A percentile compares a stretch with the other conserved stretches of the same genome.
These are phyloP conservation scores for Ichneumoninae sp. DNA, from an alignment of 2,888 invertebrate genomes.

Conservation along the genomic window DNA sequence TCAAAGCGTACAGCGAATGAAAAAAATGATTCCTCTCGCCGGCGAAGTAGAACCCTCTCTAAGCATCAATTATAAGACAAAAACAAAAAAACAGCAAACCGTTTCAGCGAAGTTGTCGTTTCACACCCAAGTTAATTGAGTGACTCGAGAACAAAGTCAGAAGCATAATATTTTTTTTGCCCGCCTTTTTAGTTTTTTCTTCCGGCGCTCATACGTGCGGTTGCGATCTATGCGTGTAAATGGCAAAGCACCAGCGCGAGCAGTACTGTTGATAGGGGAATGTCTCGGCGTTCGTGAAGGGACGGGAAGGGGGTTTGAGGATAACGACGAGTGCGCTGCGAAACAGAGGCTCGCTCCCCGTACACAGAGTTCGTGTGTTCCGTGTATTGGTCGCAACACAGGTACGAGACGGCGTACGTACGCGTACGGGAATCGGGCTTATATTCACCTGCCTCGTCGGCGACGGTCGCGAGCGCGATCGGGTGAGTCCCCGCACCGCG, in stretches of 20 bases:
- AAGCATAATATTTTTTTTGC: conserved; percentile 6
- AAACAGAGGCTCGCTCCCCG: conserved; percentile 62
- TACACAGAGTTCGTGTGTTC: conserved; percentile 26
- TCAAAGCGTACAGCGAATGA: too few relatives aligned
- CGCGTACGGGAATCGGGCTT: conserved; percentile 70
- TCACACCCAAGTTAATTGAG: not conserved
- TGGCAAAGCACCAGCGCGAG: conserved; percentile 8
- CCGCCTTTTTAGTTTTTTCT: not conserved
- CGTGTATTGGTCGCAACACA: conserved; percentile 26
- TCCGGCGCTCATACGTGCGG: not conserved
- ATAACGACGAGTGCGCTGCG: conserved; percentile 31
- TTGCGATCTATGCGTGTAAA: conserved; percentile 12
- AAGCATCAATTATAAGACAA: not conserved
- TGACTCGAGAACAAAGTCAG: not conserved
- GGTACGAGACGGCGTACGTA: conserved; percentile 37
- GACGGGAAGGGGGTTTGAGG: conserved; percentile 1
- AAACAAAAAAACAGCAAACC: not conserved
- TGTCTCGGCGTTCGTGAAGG: conserved; percentile 17
- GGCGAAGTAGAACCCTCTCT: too few relatives aligned
- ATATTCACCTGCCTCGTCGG: conserved; percentile 82
- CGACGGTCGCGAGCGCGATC: conserved; percentile 69
- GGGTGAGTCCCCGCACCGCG: conserved; percentile 68
- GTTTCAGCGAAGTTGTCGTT: not conserved
- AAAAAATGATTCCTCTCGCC: too few relatives aligned
- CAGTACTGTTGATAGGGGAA: conserved; percentile 13